Base-by-base conservation (phyloP, 2,888 invertebrate genomes). In the Phytoseiulus persimilis region DNA sequence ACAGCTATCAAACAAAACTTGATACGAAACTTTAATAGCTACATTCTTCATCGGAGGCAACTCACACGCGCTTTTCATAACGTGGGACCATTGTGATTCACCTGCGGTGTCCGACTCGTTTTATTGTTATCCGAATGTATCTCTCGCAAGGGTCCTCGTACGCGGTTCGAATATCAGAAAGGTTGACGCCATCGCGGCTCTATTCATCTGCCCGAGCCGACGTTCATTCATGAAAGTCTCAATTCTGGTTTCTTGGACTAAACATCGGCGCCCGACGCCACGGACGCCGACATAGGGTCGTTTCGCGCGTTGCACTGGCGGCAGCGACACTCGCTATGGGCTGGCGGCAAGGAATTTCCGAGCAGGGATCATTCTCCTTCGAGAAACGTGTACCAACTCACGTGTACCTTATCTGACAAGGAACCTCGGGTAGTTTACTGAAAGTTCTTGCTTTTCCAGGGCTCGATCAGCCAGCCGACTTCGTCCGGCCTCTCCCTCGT, bases 401-500 rank as follows among this genome's bases (percentile, higher is more conserved):
- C 9, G 31, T 5, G 83, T 83, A 83, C 83, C 23, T 23, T 5
- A 33, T 31, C 9, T 2, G 31, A 11, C 2, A 32, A 2, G 1
- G 33, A 14, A 14, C 31, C 33, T 28, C 28, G 33, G 11, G 6
- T 2, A 83, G 31, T 23, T 83, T n/a, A 31, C 28, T 31, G 11
- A 31, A 28, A 14, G 18, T 65, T 65, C 28, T 65, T 18, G 2
- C 33, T 32, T 28, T n/a, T n/a, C 45, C 32, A 87, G 87, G 18
- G 87, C 87, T 3, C 87, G 87, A 14, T 87, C 87, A 23, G 32
- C 87, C 3, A 87, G 87, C 18, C 32, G 87, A n/a, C 87, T 87
- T 87, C 87, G 87, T 14, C 87, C 87, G 0, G 87, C 87, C 6
- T 87, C 87, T 9, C 87, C 87, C 0, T 87, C 87, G 18, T 87